Percentiles rank a stretch among this genome's conserved stretches.
Conservation (phyloP, 1,140 invertebrate genomes). For the Bombus pascuorum region DNA sequence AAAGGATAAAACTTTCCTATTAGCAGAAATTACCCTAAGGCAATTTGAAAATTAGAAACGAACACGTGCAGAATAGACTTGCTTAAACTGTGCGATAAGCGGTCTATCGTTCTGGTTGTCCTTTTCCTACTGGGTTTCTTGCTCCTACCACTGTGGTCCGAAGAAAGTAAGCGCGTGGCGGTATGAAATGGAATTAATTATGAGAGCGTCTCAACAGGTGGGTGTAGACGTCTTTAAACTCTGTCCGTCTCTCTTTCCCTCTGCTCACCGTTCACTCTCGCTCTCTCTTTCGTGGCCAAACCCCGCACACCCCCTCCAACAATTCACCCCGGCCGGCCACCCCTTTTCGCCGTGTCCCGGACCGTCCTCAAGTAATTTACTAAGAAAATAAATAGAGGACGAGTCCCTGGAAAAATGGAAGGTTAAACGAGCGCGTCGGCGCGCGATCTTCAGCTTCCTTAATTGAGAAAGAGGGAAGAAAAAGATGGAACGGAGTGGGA, state of each 20-base stretch:
- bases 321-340: constrained; percentile 52
- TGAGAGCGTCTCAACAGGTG: constrained; percentile 81
- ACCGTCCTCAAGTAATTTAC: constrained; percentile 79
- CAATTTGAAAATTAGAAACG: constrained; percentile 1
- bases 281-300: constrained; percentile 55
- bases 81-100: constrained; percentile 12
- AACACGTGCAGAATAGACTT: constrained; percentile 12
- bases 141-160: constrained; percentile 52
- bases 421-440: constrained; percentile 74
- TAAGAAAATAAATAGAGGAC: constrained; percentile 80
- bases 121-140: constrained; percentile 29
- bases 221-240: constrained; percentile 80
- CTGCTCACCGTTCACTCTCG: constrained; percentile 14
- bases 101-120: constrained; percentile 36
- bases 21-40: not conserved
- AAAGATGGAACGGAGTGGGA: not conserved
- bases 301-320: constrained; percentile 42
- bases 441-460: constrained; percentile 71
- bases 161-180: constrained; percentile 72
- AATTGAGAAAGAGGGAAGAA: constrained; percentile 66
- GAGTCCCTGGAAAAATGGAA: constrained; percentile 73
- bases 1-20: not conserved
- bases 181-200: constrained; percentile 83
- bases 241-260: constrained; percentile 42
- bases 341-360: constrained; percentile 71